These are phyloP conservation scores for Stichopus horrens DNA, from an alignment of 53 echinoderm and acorn worm species.

Conservation along the genomic window DNA sequence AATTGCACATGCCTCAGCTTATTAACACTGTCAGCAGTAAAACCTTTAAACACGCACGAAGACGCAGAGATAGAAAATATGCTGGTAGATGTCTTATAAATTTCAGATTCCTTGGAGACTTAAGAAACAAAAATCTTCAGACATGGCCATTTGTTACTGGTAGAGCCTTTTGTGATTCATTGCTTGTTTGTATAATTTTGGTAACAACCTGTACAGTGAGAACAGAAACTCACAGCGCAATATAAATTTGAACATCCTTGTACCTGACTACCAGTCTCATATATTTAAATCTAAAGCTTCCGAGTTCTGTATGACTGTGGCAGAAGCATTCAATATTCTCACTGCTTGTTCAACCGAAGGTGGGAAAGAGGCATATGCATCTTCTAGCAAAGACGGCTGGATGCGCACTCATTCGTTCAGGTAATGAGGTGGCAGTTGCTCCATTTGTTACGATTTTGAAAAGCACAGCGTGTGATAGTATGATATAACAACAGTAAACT, in stretches of 20 bases:
- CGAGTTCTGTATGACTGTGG: no score
- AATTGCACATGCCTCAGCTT: conserved; percentile 9
- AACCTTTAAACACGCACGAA: conserved; percentile 16
- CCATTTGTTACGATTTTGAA: no score
- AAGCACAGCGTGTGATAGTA: no score
- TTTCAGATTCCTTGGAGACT: conserved; percentile 43
- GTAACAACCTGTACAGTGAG: background rate
- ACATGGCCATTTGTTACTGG: conserved; percentile 38
- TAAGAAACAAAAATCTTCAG: conserved; percentile 33
- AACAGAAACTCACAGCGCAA: background rate
- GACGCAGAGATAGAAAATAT: conserved; percentile 18
- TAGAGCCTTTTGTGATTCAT: conserved; percentile 24
- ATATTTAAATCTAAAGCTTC: no score
- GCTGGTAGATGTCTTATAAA: conserved; percentile 38
- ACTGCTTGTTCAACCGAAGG: no score
- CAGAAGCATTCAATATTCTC: no score
- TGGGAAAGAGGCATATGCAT: no score
- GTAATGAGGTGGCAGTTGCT: no score
- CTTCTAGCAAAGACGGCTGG: no score
- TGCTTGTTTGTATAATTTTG: conserved; percentile 11
- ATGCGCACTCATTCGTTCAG: no score
- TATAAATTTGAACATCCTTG: background rate
- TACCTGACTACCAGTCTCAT: no score
- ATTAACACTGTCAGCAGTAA: conserved; percentile 25
- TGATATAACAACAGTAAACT: no score